Conservation (phyloP, 2,113 vertebrate species). For the Candoia aspera region DNA sequence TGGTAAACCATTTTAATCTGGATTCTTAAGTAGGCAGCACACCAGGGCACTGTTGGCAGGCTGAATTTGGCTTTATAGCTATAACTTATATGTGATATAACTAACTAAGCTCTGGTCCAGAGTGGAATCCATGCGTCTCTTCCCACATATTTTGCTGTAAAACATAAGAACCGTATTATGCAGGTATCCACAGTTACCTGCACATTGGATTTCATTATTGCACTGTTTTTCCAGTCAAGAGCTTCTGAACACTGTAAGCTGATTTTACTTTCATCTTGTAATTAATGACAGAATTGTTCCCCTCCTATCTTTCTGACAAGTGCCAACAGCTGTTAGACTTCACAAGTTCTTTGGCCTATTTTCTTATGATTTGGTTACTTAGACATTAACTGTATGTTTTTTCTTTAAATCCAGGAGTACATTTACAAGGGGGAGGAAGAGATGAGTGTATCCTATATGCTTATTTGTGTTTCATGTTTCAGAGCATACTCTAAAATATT, state of each 20-base stretch:
- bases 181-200: neutral
- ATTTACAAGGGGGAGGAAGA: neutral
- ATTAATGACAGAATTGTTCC: neutral
- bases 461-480: neutral
- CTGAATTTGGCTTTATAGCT: neutral
- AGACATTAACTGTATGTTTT: neutral
- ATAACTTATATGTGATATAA: too few relatives aligned
- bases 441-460: neutral
- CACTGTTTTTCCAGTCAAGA: neutral
- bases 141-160: neutral
- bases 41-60: too few relatives aligned
- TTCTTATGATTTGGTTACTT: neutral
- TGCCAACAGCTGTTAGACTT: neutral
- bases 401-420: neutral
- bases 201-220: neutral
- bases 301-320: neutral
- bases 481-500: neutral
- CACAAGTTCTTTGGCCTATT: neutral
- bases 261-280: neutral
- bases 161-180: neutral
- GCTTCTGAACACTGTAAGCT: neutral
- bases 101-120: neutral
- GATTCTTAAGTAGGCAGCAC: neutral
- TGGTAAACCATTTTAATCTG: neutral
- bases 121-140: neutral